Evolutionary conservation across 2,888 invertebrate species (phyloP).

Genomic region (Mesorhabditis spiculigera): DNA sequence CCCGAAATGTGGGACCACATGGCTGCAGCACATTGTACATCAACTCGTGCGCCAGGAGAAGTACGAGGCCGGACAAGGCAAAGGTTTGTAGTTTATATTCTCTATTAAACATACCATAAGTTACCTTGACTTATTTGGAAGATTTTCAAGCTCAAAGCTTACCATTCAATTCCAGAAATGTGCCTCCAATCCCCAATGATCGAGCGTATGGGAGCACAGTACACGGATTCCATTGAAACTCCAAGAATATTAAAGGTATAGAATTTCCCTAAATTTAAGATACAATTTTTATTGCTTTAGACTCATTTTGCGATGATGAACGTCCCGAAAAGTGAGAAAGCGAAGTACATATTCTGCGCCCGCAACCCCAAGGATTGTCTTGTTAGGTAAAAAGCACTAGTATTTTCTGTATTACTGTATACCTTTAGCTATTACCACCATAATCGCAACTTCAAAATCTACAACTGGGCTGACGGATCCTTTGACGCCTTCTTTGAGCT

Average conservation of each 20-base stretch:
- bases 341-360: conserved; percentile 56
- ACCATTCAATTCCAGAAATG: conserved; percentile 39
- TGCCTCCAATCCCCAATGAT: conserved; percentile 55
- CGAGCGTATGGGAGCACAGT: conserved; percentile 53
- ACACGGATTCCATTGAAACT: conserved; percentile 38
- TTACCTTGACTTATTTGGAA: not conserved
- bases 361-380: conserved; percentile 57
- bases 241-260: conserved; percentile 50
- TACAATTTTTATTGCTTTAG: not conserved
- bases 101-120: not conserved
- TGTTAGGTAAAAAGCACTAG: conserved; percentile 21
- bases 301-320: conserved; percentile 52
- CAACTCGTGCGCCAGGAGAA: conserved; percentile 42
- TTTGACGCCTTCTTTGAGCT: conserved; percentile 52
- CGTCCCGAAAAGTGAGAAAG: conserved; percentile 42
- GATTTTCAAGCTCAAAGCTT: conserved; percentile 8
- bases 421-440: conserved; percentile 39
- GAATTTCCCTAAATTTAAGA: not conserved
- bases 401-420: not conserved
- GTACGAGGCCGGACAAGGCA: conserved; percentile 31
- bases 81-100: conserved; percentile 21
- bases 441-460: conserved; percentile 55
- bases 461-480: conserved; percentile 49
- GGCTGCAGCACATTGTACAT: conserved; percentile 56
- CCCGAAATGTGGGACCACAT: conserved; percentile 58